Conservation (phyloP, 2,113 vertebrate genomes). For the Cottus gobio region DNA sequence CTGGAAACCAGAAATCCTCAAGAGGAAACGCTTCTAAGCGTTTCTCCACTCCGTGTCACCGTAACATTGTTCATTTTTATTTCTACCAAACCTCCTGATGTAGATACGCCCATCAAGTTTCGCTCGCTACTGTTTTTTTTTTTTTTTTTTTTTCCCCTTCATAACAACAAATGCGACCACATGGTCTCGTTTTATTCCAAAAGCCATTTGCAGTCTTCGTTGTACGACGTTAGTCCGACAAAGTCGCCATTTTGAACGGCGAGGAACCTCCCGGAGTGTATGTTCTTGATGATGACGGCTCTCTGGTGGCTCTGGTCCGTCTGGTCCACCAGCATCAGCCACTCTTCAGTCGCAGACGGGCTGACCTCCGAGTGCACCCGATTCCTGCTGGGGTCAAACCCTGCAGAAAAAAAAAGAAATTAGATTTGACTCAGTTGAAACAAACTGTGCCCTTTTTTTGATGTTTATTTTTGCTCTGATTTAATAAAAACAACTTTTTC, state of each 20-base stretch:
- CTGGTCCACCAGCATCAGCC: conserved; percentile 65
- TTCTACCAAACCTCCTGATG: conserved; percentile 18
- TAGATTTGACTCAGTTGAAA: conserved; percentile 16
- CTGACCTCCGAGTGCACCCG: conserved; percentile 31
- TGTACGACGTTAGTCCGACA: conserved; percentile 39
- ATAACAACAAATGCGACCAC: not conserved
- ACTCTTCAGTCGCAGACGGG: conserved; percentile 53
- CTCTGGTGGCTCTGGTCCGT: conserved; percentile 51
- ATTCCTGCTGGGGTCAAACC: conserved; percentile 39
- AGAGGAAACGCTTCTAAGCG: conserved; percentile 94
- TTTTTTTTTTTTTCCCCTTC: not conserved
- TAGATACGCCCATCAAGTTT: conserved; percentile 6
- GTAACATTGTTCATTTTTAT: conserved; percentile 9
- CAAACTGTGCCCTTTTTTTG: conserved; percentile 21
- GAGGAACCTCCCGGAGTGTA: conserved; percentile 47
- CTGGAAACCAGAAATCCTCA: conserved; percentile 99
- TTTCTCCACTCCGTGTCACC: conserved; percentile 25
- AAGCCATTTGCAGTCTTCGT: conserved; percentile 66
- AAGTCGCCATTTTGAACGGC: conserved; percentile 49
- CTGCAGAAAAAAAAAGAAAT: conserved; percentile 16
- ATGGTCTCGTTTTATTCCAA: conserved; percentile 38
- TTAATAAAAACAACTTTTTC: conserved; percentile 68
- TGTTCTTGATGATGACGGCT: conserved; percentile 68
- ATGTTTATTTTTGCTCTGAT: conserved; percentile 53
- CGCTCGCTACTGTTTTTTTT: not conserved